phyloP scores from a whole-genome alignment of 2,113 vertebrate genomes.

The Eidolon helvum region DNA sequence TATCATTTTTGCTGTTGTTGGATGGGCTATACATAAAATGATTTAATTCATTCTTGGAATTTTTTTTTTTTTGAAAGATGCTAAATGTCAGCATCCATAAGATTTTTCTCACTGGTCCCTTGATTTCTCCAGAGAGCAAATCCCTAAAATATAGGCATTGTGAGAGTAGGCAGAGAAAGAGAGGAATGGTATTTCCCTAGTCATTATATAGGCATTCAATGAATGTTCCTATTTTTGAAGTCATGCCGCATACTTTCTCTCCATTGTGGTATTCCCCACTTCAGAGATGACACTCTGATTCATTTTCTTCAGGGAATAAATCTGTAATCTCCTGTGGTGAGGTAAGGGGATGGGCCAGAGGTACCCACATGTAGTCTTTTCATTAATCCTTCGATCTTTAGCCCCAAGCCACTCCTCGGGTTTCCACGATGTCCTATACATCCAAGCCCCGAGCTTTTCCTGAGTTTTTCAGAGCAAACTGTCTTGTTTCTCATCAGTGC shows the following conservation, averaged over 20 bases:
- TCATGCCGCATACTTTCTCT: background rate
- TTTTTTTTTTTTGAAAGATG: background rate
- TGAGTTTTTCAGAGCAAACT: background rate
- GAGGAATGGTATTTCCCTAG: background rate
- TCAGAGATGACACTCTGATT: background rate
- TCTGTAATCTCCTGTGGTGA: background rate
- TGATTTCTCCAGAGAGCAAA: background rate
- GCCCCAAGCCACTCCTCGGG: background rate
- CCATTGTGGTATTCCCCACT: background rate
- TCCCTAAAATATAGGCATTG: background rate
- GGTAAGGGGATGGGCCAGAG: fast-evolving
- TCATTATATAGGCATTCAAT: background rate
- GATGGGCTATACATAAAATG: background rate
- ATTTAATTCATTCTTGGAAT: background rate
- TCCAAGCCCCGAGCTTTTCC: background rate
- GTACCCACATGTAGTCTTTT: background rate
- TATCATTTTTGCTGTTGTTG: background rate
- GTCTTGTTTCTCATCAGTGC: background rate
- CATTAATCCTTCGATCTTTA: background rate
- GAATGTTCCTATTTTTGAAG: background rate
- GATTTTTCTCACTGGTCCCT: background rate
- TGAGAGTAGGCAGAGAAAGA: background rate
- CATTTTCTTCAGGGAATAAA: background rate
- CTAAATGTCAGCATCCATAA: background rate
- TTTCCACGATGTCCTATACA: background rate